phyloP scores from a whole-genome alignment of 2,113 vertebrate genomes.

The Eleginops maclovinus region DNA sequence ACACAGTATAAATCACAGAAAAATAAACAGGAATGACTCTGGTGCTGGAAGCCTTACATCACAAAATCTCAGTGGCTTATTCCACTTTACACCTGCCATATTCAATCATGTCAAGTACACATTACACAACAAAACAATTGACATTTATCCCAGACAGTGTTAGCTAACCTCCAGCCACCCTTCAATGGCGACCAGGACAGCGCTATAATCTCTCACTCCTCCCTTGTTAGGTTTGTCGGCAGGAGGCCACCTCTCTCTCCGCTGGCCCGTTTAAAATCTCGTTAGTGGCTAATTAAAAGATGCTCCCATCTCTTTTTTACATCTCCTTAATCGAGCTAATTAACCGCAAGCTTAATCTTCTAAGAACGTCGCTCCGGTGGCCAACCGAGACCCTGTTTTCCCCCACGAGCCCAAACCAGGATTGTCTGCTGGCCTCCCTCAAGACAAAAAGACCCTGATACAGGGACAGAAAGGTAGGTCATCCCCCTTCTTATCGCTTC shows the following conservation, averaged over 20 bases:
- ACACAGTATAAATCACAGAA: neutral
- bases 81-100: neutral
- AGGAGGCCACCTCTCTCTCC: constrained; percentile 80
- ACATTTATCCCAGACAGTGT: constrained; percentile 40
- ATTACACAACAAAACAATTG: neutral
- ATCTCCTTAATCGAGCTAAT: constrained; percentile 83
- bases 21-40: constrained; percentile 4
- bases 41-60: neutral
- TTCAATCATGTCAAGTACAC: neutral
- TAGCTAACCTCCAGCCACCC: constrained; percentile 58
- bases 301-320: constrained; percentile 78
- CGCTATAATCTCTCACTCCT: constrained; percentile 53
- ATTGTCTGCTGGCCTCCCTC: constrained; percentile 75
- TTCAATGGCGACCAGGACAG: constrained; percentile 59
- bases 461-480: constrained; percentile 76
- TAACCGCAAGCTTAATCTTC: constrained; percentile 82
- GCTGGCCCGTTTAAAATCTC: constrained; percentile 83
- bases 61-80: neutral
- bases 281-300: constrained; percentile 86
- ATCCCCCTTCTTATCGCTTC: constrained; percentile 36
- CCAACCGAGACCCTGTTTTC: constrained; percentile 71
- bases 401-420: constrained; percentile 70
- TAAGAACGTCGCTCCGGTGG: constrained; percentile 74
- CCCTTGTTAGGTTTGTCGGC: constrained; percentile 68
- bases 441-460: constrained; percentile 73